Evolutionary conservation across 2,797 vertebrate species (phyloP).

Genomic region (Carduelis carduelis): DNA sequence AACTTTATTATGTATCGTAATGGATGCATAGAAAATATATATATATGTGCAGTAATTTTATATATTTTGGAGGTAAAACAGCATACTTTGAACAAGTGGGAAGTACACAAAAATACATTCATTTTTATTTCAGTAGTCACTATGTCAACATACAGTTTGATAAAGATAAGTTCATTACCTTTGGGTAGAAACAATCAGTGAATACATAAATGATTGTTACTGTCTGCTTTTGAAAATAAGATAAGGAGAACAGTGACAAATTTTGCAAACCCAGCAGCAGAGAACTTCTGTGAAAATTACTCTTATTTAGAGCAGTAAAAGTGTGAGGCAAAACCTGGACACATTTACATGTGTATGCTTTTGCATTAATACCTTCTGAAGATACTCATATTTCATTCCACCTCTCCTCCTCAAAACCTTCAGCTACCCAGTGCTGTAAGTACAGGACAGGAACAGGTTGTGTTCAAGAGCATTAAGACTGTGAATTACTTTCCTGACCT

Average conservation of each 20-base stretch:
- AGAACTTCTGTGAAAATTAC: background rate
- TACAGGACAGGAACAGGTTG: background rate
- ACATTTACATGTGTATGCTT: accelerated
- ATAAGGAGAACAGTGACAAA: background rate
- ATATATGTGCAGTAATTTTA: background rate
- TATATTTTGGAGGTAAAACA: background rate
- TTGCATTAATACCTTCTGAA: background rate
- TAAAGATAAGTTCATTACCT: background rate
- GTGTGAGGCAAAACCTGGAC: background rate
- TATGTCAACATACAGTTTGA: background rate
- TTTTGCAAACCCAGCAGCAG: background rate
- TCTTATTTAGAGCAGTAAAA: background rate
- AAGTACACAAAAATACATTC: accelerated
- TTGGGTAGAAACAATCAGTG: background rate
- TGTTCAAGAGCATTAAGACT: background rate
- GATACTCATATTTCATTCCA: background rate
- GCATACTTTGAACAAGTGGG: background rate
- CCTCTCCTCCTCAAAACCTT: background rate
- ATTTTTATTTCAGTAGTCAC: background rate
- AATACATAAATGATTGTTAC: background rate
- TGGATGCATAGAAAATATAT: background rate
- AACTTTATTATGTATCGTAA: background rate
- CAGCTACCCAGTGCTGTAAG: background rate
- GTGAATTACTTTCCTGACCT: background rate
- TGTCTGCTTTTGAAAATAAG: background rate